A percentile compares a stretch with the other conserved stretches of the same genome.
phyloP scores from a whole-genome alignment of 2,113 vertebrate species.

The Acinonyx jubatus region DNA sequence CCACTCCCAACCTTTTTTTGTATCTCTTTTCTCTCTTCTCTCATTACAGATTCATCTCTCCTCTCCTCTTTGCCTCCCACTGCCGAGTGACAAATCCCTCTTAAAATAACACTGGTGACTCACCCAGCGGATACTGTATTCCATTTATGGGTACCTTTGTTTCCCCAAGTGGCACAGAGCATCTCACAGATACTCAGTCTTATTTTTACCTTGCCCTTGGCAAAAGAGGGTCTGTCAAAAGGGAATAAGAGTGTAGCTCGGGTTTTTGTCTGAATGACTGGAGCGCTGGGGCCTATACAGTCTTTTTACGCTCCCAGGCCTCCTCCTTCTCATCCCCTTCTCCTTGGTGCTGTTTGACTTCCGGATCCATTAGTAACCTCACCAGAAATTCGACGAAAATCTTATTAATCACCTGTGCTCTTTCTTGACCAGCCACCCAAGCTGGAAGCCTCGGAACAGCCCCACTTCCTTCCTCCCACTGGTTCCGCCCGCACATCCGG shows the following conservation, averaged over 20 bases:
- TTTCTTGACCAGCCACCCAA: not conserved
- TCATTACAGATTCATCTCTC: not conserved
- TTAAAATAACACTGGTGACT: constrained; percentile 68
- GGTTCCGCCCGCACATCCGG: not conserved
- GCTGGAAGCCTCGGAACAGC: not conserved
- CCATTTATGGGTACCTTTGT: constrained; percentile 16
- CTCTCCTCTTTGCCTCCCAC: constrained; percentile 60
- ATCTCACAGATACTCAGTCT: constrained; percentile 3
- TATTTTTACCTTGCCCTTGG: constrained; percentile 7
- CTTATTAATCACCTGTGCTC: not conserved
- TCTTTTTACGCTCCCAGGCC: not conserved
- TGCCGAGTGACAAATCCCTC: constrained; percentile 58
- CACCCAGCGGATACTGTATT: constrained; percentile 51
- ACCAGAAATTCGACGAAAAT: not conserved
- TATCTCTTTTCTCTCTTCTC: not conserved
- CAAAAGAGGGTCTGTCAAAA: not conserved
- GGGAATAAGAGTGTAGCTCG: not conserved
- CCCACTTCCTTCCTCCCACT: not conserved
- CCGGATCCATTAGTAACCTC: not conserved
- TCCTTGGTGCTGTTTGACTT: not conserved
- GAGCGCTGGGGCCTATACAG: not conserved
- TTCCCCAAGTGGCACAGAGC: not conserved
- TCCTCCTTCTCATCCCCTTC: not conserved
- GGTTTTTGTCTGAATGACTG: not conserved
- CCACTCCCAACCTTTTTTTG: not conserved